phyloP scores from a whole-genome alignment of 2,113 vertebrate genomes.

The Mobula birostris region DNA sequence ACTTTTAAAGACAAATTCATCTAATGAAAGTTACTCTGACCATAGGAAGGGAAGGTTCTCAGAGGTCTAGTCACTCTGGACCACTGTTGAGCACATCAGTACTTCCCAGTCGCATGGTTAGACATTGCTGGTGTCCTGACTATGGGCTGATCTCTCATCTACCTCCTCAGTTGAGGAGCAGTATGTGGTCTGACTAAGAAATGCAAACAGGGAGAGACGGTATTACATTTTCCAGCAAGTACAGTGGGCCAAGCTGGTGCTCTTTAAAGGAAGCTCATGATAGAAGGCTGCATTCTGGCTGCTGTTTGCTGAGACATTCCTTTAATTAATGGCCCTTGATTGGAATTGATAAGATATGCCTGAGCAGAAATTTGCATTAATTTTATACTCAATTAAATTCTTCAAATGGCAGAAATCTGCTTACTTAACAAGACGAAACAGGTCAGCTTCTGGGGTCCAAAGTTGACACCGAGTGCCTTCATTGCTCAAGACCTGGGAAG shows the following conservation, averaged over 20 bases:
- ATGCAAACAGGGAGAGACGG: not conserved
- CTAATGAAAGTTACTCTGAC: not conserved
- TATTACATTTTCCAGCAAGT: not conserved
- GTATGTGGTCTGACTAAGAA: not conserved
- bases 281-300: not conserved
- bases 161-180: not conserved
- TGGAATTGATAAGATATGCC: conserved; percentile 25
- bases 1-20: not conserved
- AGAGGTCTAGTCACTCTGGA: not conserved
- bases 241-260: not conserved
- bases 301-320: not conserved
- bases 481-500: not conserved
- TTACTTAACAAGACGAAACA: conserved; percentile 34
- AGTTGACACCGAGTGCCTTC: not conserved
- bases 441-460: not conserved
- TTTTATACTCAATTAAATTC: conserved; percentile 25
- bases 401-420: not conserved
- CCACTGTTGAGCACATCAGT: not conserved
- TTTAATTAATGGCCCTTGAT: not conserved
- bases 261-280: not conserved
- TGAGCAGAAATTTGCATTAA: conserved; percentile 30
- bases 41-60: not conserved
- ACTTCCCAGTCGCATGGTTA: not conserved
- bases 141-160: not conserved
- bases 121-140: not conserved